Evolutionary conservation across 2,888 invertebrate genomes (phyloP).

Genomic region (Byasa hedistus): DNA sequence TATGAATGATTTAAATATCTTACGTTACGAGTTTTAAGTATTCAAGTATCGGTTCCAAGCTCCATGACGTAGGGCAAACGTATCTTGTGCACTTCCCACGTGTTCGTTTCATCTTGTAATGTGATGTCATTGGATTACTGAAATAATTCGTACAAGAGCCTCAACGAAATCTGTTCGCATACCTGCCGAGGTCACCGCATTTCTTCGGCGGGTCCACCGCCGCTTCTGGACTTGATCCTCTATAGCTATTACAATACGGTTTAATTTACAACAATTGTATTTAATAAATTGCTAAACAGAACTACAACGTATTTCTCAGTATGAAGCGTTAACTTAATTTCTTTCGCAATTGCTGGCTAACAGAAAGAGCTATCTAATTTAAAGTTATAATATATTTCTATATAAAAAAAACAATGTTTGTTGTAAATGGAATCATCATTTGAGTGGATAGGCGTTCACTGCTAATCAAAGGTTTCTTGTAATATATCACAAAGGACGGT

Average conservation of each 20-base stretch:
- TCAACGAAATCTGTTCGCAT: constrained; percentile 50
- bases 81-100: constrained; percentile 10
- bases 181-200: constrained; percentile 64
- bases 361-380: constrained; percentile 27
- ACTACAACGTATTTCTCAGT: constrained; percentile 32
- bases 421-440: no score
- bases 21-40: no score
- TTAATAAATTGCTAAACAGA: constrained; percentile 37
- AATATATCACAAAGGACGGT: no score
- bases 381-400: neutral
- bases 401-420: no score
- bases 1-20: no score
- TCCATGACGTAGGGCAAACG: neutral
- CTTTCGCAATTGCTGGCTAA: constrained; percentile 33
- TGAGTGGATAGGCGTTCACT: no score
- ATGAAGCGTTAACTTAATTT: constrained; percentile 35
- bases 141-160: constrained; percentile 36
- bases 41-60: no score
- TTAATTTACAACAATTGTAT: constrained; percentile 35
- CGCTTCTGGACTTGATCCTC: constrained; percentile 37
- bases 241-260: constrained; percentile 34
- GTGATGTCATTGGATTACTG: constrained; percentile 15
- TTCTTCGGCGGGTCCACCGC: constrained; percentile 60
- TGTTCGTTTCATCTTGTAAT: neutral
- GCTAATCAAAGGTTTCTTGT: no score